Conservation (phyloP, 2,888 invertebrate genomes). For the Stramonita haemastoma region DNA sequence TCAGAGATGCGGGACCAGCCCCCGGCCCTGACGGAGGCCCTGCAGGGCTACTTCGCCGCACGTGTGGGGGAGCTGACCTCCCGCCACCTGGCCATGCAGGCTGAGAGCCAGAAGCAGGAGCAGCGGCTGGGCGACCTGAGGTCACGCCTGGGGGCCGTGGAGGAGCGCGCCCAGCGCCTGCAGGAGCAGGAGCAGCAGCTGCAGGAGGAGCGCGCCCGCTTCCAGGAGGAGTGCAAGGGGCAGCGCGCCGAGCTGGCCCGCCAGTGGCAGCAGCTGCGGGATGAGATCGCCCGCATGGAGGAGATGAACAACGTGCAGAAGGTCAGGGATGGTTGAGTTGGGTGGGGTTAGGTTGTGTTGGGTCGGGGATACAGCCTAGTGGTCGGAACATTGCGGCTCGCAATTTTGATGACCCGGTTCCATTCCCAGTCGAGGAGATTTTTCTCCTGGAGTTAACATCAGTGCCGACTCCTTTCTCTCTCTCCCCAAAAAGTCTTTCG, state of each 20-base stretch:
- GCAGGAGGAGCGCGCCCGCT: constrained; percentile 55
- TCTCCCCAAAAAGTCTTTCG: no score
- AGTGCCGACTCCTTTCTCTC: no score
- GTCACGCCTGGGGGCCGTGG: constrained; percentile 41
- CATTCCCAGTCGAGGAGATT: no score
- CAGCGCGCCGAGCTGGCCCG: constrained; percentile 69
- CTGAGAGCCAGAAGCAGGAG: constrained; percentile 51
- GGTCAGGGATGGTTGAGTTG: constrained; percentile 53
- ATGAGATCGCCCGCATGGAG: constrained; percentile 72
- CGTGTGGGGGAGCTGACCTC: constrained; percentile 58
- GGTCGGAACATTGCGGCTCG: no score
- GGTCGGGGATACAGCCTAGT: no score
- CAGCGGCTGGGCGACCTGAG: constrained; percentile 51
- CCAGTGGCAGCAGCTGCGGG: constrained; percentile 71
- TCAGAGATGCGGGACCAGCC: constrained; percentile 37
- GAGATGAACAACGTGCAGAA: constrained; percentile 70
- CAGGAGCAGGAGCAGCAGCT: constrained; percentile 61
- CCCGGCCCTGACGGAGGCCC: constrained; percentile 52
- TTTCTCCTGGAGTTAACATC: no score
- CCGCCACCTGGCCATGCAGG: constrained; percentile 28
- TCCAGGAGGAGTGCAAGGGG: constrained; percentile 64
- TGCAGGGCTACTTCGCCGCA: constrained; percentile 63
- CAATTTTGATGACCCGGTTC: no score
- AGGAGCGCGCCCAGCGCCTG: constrained; percentile 50
- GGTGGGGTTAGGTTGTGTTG: background rate